Percentiles rank a stretch among this genome's conserved stretches.
Evolutionary conservation across 2,113 vertebrate genomes (phyloP).

Genomic region (Budorcas taxicolor): DNA sequence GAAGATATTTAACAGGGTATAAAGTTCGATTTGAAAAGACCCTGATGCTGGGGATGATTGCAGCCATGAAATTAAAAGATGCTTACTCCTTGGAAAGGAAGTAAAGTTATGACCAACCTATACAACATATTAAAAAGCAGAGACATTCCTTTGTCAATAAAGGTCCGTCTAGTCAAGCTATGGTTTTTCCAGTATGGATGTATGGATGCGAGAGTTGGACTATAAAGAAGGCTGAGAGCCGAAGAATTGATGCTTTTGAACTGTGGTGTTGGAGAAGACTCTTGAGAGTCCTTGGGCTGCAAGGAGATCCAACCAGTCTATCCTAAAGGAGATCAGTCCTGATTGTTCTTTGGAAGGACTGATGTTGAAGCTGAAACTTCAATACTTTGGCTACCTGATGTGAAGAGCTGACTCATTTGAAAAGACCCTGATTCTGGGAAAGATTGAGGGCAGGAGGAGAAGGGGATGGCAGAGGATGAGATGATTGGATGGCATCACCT

Average conservation of each 20-base stretch:
- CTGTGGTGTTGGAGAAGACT: neutral
- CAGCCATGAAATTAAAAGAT: neutral
- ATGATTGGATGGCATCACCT: neutral
- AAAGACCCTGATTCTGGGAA: neutral
- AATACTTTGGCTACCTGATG: neutral
- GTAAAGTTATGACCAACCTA: neutral
- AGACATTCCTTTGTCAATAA: neutral
- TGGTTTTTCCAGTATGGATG: neutral
- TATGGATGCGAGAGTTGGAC: neutral
- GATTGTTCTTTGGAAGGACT: neutral
- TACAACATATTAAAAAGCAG: neutral
- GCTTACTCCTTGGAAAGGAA: neutral
- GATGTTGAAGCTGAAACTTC: neutral
- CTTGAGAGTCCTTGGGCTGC: neutral
- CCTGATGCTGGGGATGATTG: neutral
- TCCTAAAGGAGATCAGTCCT: neutral
- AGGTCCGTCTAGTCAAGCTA: neutral
- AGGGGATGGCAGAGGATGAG: neutral
- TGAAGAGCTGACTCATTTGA: neutral
- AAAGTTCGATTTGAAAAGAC: neutral
- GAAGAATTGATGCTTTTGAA: neutral
- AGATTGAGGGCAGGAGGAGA: neutral
- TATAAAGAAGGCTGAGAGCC: neutral
- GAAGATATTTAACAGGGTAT: neutral
- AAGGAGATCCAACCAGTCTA: neutral